Percentiles rank a stretch among this genome's conserved stretches.
These are phyloP conservation scores for Nemapogon koenigi DNA, from an alignment of 2,888 invertebrate species.

Conservation along the genomic window DNA sequence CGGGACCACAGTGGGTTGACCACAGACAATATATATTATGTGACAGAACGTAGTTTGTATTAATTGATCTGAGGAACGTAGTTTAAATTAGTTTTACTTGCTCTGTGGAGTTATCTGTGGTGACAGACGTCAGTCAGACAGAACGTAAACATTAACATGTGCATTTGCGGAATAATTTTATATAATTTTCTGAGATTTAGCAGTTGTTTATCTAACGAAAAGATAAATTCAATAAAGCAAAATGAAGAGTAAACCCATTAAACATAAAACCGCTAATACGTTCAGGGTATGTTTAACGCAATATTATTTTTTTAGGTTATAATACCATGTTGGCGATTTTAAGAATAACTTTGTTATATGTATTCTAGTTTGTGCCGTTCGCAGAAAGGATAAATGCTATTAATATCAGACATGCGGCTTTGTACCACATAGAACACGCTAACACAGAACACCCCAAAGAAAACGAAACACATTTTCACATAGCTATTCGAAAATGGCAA, in stretches of 20 bases:
- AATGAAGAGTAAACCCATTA: conserved; percentile 75
- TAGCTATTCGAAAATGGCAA: conserved; percentile 88
- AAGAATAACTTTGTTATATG: conserved; percentile 14
- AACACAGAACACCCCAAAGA: conserved; percentile 76
- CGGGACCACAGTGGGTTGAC: too few relatives aligned
- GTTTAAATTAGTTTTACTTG: too few relatives aligned
- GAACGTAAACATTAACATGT: too few relatives aligned
- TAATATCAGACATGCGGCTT: conserved; percentile 80
- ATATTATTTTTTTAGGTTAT: conserved; percentile 12
- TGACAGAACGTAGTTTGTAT: too few relatives aligned
- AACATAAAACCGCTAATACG: conserved; percentile 78
- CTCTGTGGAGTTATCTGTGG: too few relatives aligned
- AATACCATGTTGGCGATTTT: conserved; percentile 9
- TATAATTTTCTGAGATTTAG: too few relatives aligned
- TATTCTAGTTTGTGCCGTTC: conserved; percentile 83
- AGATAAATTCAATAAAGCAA: conserved; percentile 24
- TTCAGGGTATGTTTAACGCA: conserved; percentile 69
- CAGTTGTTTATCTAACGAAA: too few relatives aligned
- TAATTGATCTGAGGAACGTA: too few relatives aligned
- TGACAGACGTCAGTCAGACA: too few relatives aligned
- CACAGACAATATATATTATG: too few relatives aligned
- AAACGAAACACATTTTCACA: conserved; percentile 79
- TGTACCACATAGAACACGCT: conserved; percentile 82
- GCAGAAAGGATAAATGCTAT: conserved; percentile 85
- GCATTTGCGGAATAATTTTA: too few relatives aligned